A percentile compares a stretch with the other conserved stretches of the same genome.
These are phyloP conservation scores for Okapia johnstoni DNA, from an alignment of 2,113 vertebrate species.

Conservation along the genomic window DNA sequence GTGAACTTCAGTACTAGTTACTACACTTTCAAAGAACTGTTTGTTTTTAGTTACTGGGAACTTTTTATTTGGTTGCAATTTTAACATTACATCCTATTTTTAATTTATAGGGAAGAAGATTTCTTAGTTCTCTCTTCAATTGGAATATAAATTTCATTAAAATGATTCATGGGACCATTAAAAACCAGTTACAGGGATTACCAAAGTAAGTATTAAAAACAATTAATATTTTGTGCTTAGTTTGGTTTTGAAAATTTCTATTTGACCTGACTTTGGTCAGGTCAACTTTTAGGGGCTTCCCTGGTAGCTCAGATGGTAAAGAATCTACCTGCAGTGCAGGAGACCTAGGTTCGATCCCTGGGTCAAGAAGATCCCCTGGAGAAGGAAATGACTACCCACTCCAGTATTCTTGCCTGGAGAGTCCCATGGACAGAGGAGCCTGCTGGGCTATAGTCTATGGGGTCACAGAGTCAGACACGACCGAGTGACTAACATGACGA, in stretches of 20 bases:
- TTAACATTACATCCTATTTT: background rate
- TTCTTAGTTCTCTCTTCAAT: conserved; percentile 93
- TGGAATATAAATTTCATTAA: conserved; percentile 93
- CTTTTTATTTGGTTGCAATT: background rate
- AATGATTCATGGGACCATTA: conserved; percentile 93
- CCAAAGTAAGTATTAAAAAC: conserved; percentile 84
- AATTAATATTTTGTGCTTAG: conserved; percentile 48
- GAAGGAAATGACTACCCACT: background rate
- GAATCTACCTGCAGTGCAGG: background rate
- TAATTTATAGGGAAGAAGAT: conserved; percentile 89
- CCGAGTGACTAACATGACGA: background rate
- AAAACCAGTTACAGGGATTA: conserved; percentile 92
- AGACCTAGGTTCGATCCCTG: background rate
- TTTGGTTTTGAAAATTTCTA: conserved; percentile 15
- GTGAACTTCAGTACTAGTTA: background rate
- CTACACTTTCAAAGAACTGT: background rate
- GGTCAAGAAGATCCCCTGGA: background rate
- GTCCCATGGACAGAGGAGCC: background rate
- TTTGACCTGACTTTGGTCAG: background rate
- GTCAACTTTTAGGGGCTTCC: background rate
- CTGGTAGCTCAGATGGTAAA: background rate
- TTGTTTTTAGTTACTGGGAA: background rate
- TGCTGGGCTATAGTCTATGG: background rate
- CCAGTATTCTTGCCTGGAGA: background rate
- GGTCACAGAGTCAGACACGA: background rate